Conservation (phyloP, 2,797 vertebrate genomes). For the Etheostoma nigrum region DNA sequence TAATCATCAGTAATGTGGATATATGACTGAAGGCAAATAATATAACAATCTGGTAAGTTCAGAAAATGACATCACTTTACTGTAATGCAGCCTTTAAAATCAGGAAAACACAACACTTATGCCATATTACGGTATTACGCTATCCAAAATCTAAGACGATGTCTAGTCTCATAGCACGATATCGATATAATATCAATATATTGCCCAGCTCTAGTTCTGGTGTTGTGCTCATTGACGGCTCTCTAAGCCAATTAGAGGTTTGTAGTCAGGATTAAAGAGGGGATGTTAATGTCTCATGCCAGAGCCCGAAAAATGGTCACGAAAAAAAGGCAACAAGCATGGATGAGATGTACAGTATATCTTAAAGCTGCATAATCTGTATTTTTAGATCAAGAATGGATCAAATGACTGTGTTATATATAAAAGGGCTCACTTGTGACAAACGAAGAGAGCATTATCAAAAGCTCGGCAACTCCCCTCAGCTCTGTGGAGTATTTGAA, state of each 20-base stretch:
- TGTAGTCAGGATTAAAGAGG: background rate
- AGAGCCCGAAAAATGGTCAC: background rate
- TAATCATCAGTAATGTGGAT: no score
- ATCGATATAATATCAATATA: no score
- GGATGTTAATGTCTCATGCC: background rate
- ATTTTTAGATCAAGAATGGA: background rate
- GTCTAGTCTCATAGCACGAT: no score
- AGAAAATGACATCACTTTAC: no score
- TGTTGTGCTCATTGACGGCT: background rate
- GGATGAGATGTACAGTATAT: background rate
- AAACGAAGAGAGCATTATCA: background rate
- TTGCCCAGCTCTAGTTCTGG: no score
- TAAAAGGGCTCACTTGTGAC: background rate
- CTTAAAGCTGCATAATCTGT: background rate
- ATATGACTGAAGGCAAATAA: no score
- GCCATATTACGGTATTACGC: no score
- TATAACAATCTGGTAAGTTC: no score
- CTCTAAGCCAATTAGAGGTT: background rate
- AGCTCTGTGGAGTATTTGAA: background rate
- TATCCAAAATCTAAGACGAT: no score
- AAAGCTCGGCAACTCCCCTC: background rate
- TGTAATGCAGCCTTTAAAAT: no score
- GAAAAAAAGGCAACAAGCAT: background rate
- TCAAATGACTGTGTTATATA: background rate
- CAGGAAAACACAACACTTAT: no score